phyloP scores from a whole-genome alignment of 2,113 vertebrate species.

The Cottus gobio region DNA sequence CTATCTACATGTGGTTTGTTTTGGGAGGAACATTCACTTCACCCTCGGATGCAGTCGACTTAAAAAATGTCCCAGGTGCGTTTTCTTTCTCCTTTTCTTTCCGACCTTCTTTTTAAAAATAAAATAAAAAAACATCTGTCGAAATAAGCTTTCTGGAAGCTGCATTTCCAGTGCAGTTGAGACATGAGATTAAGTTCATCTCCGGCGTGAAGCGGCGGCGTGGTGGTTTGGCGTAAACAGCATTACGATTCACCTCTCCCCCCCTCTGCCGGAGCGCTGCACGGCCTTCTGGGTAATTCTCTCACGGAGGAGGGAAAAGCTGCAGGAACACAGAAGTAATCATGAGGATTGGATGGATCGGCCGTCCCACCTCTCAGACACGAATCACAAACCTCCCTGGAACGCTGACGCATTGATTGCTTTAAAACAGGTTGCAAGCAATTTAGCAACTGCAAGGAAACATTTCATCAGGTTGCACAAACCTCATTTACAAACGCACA shows the following conservation, averaged over 20 bases:
- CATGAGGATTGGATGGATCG: conserved; percentile 29
- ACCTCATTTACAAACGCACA: background rate
- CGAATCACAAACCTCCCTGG: background rate
- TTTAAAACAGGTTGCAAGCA: background rate
- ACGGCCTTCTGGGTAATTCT: conserved; percentile 63
- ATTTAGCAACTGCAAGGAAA: background rate
- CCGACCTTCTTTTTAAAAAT: conserved; percentile 2
- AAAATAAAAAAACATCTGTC: conserved; percentile 42
- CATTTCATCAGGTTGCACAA: background rate
- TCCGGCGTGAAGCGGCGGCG: conserved; percentile 31
- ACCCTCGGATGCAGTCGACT: conserved; percentile 38
- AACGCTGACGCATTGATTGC: conserved; percentile 7
- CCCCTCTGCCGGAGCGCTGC: conserved; percentile 34
- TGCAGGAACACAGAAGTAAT: conserved; percentile 30
- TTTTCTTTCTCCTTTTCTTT: background rate
- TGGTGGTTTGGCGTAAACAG: conserved; percentile 73
- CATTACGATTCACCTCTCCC: conserved; percentile 53
- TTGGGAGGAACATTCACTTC: conserved; percentile 37
- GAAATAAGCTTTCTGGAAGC: conserved; percentile 53
- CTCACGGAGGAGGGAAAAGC: conserved; percentile 5
- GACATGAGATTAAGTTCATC: conserved; percentile 79
- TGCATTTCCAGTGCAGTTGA: conserved; percentile 55
- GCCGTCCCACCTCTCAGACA: background rate
- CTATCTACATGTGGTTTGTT: conserved; percentile 42
- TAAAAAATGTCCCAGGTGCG: conserved; percentile 1